Conservation (phyloP, 2,797 vertebrate genomes). For the Anguilla marmorata region DNA sequence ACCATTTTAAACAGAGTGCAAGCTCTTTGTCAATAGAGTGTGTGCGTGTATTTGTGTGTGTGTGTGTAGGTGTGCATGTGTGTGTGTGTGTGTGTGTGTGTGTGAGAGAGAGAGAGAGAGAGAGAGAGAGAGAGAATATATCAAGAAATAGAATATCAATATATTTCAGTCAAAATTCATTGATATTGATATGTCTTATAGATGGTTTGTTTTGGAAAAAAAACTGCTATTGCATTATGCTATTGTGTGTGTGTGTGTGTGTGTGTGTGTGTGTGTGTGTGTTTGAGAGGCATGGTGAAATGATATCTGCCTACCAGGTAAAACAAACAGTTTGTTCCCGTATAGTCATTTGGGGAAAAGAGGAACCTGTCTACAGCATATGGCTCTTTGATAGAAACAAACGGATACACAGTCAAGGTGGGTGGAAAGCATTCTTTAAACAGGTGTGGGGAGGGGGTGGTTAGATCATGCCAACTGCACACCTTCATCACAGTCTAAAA, state of each 20-base stretch:
- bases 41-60: not conserved
- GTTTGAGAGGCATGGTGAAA: not conserved
- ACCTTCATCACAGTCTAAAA: not conserved
- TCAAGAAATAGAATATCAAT: too few relatives aligned
- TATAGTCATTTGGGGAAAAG: not conserved
- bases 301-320: not conserved
- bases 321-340: not conserved
- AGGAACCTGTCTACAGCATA: not conserved
- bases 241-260: not conserved
- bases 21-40: not conserved
- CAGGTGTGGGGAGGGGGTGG: not conserved
- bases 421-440: not conserved
- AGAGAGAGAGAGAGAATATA: not conserved
- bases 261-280: not conserved
- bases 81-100: not conserved
- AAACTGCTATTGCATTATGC: not conserved
- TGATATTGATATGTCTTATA: not conserved
- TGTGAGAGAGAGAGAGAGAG: not conserved
- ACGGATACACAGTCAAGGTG: not conserved
- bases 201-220: too few relatives aligned
- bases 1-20: conserved; percentile 6
- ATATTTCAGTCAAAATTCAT: not conserved
- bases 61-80: too few relatives aligned
- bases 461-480: not conserved
- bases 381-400: conserved; percentile 3